Evolutionary conservation across 37 sponge, comb jelly and placozoan genomes (phyloP).

Genomic region (Theonella swinhoei): DNA sequence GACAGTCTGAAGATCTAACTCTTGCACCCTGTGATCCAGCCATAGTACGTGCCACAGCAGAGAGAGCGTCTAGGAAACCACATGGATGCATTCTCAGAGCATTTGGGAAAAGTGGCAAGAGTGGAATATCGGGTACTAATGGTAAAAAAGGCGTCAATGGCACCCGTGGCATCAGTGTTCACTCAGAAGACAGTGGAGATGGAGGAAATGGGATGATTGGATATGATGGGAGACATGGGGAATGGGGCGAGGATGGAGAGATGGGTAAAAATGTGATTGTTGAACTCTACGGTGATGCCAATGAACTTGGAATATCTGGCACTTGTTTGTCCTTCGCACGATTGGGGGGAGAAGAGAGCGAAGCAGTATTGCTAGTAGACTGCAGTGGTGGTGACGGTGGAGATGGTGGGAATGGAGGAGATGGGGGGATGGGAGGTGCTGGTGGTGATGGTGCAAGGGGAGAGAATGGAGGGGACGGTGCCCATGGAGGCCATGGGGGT

Average conservation of each 20-base stretch:
- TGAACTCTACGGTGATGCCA: constrained; percentile 42
- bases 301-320: constrained; percentile 37
- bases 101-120: constrained; percentile 43
- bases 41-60: constrained; percentile 16
- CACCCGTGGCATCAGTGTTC: constrained; percentile 61
- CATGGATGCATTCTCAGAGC: constrained; percentile 44
- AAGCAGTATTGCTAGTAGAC: constrained; percentile 76
- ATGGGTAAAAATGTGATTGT: constrained; percentile 45
- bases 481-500: constrained; percentile 74
- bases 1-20: neutral
- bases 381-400: constrained; percentile 79
- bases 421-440: constrained; percentile 77
- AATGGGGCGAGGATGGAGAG: constrained; percentile 36
- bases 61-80: constrained; percentile 37
- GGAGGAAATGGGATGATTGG: constrained; percentile 65
- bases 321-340: constrained; percentile 17
- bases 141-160: constrained; percentile 56
- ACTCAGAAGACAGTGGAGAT: constrained; percentile 47
- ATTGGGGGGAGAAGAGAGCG: constrained; percentile 63
- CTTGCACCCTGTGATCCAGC: neutral
- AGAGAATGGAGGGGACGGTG: constrained; percentile 64
- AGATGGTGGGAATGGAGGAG: constrained; percentile 64
- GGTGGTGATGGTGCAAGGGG: constrained; percentile 72
- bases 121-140: constrained; percentile 44
- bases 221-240: constrained; percentile 38